Conservation (phyloP, 2,797 vertebrate species). For the Kryptopterus vitreolus region DNA sequence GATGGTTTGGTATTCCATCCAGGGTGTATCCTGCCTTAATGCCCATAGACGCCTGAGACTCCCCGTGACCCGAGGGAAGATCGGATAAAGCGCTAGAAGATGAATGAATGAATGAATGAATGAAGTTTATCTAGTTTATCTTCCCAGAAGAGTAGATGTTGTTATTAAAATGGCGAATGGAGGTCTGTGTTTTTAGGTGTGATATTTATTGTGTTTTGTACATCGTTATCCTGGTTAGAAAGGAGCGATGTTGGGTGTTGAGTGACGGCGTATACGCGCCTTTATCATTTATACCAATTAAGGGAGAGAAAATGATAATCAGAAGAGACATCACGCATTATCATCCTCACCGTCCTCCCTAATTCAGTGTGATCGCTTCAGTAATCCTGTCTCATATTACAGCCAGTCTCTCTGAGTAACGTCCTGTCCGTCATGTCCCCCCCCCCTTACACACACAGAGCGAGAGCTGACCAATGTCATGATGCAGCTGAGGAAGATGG, state of each 20-base stretch:
- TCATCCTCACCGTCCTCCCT: conserved; percentile 6
- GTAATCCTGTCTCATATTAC: neutral
- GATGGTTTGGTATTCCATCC: too few relatives aligned
- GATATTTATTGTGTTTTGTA: too few relatives aligned
- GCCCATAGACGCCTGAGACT: too few relatives aligned
- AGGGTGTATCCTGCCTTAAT: too few relatives aligned
- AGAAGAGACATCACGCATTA: neutral
- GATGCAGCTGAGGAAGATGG: conserved; percentile 90
- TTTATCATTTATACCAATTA: conserved; percentile 9
- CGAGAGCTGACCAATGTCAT: conserved; percentile 83
- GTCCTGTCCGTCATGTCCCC: neutral
- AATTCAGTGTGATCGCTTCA: neutral
- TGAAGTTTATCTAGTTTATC: too few relatives aligned
- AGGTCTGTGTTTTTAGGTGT: neutral
- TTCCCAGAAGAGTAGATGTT: too few relatives aligned
- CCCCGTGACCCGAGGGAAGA: too few relatives aligned
- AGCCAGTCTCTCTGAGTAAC: conserved; percentile 4
- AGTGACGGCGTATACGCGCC: too few relatives aligned
- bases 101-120: too few relatives aligned
- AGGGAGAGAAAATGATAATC: neutral
- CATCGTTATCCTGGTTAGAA: neutral
- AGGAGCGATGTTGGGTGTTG: neutral
- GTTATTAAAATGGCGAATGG: too few relatives aligned
- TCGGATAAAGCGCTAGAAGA: too few relatives aligned
- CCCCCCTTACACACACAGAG: conserved; percentile 69